Base-by-base conservation (phyloP, 2,888 invertebrate species). In the Lamproptera curius region DNA sequence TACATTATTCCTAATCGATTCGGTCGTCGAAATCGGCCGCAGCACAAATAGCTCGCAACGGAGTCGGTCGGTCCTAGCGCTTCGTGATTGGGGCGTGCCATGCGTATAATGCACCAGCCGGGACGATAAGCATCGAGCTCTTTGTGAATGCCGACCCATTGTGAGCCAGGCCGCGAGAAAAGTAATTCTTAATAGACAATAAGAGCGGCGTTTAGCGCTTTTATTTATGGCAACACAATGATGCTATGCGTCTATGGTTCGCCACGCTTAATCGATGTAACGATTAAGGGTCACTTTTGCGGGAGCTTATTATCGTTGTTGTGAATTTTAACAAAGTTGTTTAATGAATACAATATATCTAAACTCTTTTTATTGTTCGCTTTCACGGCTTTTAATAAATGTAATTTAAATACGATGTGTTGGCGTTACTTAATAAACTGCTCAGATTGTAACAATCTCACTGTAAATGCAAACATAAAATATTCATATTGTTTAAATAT, bases 131-230 rank as follows among this genome's bases (percentile, higher is more conserved):
- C 68, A 82, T 84, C 82, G 63, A 37, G 28, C 68, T 64, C 73
- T 85, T 85, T 85, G 83, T 70, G 69, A 63, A 53, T 66, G 78
- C 85, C 85, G 82, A 71, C 75, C 73, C 78, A 84, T 86, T 86
- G 85, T 84, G 67, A 47, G 52, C 50, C 53, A 49, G 51, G 68
- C 65, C 60, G 76, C 76, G 77, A 81, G 78, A 80, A 81, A 85
- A 85, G 76, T 82, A 78, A 83, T 81, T 83, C 82, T 77, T 82
- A 86, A 79, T 85, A 86, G 85, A 86, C 86, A 85, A 86, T 85
- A 74, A 81, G 72, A 60, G 57, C 62, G 68, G 73, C 71, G 80
- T 82, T 85, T 84, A 84, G 73, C 76, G 74, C 70, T 78, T 82
- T 83, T 84, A 84, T 84, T 82, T 83, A 82, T 81, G 78, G n/a